Evolutionary conservation across 2,113 vertebrate genomes (phyloP).

Genomic region (Epinephelus fuscoguttatus): DNA sequence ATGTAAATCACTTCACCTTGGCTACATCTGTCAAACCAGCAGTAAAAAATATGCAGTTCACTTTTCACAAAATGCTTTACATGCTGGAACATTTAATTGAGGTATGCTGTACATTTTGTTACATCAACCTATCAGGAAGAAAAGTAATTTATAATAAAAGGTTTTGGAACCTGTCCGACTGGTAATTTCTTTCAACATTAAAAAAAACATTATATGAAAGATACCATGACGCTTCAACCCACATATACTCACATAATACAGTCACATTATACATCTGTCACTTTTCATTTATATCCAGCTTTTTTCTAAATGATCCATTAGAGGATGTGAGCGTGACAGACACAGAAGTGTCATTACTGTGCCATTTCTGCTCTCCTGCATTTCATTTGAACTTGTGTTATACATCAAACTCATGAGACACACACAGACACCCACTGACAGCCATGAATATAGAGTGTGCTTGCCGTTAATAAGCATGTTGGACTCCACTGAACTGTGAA

Average conservation of each 20-base stretch:
- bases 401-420: neutral
- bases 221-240: neutral
- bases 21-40: neutral
- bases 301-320: neutral
- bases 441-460: conserved; percentile 2
- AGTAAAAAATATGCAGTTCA: neutral
- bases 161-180: neutral
- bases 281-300: neutral
- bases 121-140: neutral
- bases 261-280: neutral
- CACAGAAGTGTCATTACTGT: neutral
- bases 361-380: neutral
- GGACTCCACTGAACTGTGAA: neutral
- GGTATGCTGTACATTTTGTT: neutral
- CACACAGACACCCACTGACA: neutral
- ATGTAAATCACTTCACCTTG: conserved; percentile 25
- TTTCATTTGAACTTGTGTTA: conserved; percentile 9
- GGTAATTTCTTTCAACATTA: neutral
- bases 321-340: neutral
- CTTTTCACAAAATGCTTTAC: conserved; percentile 14
- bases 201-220: neutral
- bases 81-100: neutral
- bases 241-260: neutral
- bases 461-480: conserved; percentile 3
- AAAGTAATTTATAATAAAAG: neutral